A percentile compares a stretch with the other conserved stretches of the same genome.
Conservation (phyloP, 2,797 vertebrate genomes). For the Pipistrellus nathusii region DNA sequence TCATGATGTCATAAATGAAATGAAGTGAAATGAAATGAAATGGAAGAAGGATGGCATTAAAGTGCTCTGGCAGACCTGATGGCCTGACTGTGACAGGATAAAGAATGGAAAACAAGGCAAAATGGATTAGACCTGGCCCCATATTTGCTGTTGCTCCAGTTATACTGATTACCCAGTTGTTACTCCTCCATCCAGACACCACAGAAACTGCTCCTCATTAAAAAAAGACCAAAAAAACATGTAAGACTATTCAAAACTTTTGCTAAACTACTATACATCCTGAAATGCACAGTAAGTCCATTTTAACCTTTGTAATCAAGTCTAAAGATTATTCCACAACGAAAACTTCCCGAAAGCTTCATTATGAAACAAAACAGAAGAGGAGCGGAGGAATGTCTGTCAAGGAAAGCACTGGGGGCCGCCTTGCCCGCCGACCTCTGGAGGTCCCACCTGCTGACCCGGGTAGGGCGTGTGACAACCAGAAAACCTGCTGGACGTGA, state of each 20-base stretch:
- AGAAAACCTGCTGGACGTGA: neutral
- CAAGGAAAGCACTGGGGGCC: neutral
- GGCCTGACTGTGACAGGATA: neutral
- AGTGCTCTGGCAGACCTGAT: neutral
- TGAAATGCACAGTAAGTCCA: slow-evolving; percentile 9
- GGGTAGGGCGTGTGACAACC: neutral
- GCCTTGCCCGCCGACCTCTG: neutral
- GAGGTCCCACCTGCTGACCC: neutral
- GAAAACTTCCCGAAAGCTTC: slow-evolving; percentile 13
- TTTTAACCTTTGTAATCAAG: neutral
- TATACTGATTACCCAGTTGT: neutral
- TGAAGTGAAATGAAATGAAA: neutral
- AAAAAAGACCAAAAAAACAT: neutral
- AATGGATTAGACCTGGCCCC: neutral
- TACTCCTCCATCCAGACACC: neutral
- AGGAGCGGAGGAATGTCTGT: neutral
- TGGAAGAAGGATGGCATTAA: neutral
- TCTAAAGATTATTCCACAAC: neutral
- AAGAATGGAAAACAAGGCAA: neutral
- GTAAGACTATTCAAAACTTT: slow-evolving; percentile 7
- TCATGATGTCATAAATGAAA: neutral
- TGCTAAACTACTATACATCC: neutral
- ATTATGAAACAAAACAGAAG: neutral
- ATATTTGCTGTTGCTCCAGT: neutral
- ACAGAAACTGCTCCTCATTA: neutral